These are phyloP conservation scores for Drosophila sturtevanti DNA, from an alignment of 1,140 invertebrate genomes.

Conservation along the genomic window DNA sequence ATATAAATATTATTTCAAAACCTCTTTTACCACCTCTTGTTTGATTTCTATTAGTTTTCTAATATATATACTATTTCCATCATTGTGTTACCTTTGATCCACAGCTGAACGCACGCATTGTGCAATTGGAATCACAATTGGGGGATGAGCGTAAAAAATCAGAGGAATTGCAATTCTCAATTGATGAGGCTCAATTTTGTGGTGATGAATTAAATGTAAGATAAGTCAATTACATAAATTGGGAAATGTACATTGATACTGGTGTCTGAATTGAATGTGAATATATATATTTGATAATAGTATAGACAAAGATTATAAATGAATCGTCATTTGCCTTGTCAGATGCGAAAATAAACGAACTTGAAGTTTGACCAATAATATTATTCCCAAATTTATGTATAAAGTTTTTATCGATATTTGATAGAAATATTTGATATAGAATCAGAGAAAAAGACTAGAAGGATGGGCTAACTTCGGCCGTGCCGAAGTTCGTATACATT, in stretches of 20 bases:
- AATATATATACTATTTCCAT: conserved; percentile 24
- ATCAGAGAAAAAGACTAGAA: too few relatives aligned
- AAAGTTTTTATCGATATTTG: too few relatives aligned
- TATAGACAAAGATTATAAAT: too few relatives aligned
- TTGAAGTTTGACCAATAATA: too few relatives aligned
- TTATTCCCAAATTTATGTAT: too few relatives aligned
- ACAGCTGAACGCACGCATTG: conserved; percentile 68
- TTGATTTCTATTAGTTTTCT: conserved; percentile 58
- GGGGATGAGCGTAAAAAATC: conserved; percentile 94
- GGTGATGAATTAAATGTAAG: conserved; percentile 92
- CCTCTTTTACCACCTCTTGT: conserved; percentile 41
- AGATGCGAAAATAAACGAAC: too few relatives aligned
- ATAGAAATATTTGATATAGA: too few relatives aligned
- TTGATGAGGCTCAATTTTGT: conserved; percentile 93
- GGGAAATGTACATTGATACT: conserved; percentile 37
- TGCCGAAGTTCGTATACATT: too few relatives aligned
- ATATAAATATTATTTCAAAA: conserved; percentile 65
- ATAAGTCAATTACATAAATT: background rate
- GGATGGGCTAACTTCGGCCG: too few relatives aligned
- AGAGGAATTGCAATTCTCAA: conserved; percentile 95
- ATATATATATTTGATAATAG: background rate
- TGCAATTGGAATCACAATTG: conserved; percentile 86
- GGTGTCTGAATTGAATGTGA: background rate
- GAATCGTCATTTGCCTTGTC: too few relatives aligned
- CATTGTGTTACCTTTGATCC: conserved; percentile 14